phyloP scores from a whole-genome alignment of 2,888 invertebrate genomes.

The Tinea pellionella region DNA sequence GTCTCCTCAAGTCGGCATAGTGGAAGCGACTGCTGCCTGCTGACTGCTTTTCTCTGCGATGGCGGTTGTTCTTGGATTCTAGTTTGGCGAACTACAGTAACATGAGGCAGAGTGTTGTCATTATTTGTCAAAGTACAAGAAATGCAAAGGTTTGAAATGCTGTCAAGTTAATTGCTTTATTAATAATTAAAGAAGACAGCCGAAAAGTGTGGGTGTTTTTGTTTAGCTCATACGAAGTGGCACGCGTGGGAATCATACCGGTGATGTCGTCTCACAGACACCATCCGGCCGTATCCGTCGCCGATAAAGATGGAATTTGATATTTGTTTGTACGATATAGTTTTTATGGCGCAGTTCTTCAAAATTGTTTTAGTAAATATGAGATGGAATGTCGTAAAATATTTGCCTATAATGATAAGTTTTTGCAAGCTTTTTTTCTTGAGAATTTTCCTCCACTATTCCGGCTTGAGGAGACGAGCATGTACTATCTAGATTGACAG shows the following conservation, averaged over 20 bases:
- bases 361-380: background rate
- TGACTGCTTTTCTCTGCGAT: too few relatives aligned
- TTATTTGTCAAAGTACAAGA: too few relatives aligned
- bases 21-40: too few relatives aligned
- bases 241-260: constrained; percentile 52
- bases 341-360: background rate
- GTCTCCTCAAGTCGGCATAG: too few relatives aligned
- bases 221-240: constrained; percentile 28
- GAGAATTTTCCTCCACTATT: too few relatives aligned
- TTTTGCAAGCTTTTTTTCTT: too few relatives aligned
- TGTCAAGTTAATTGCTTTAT: constrained; percentile 31
- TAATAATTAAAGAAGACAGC: constrained; percentile 32
- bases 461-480: too few relatives aligned
- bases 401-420: background rate
- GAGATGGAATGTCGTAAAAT: background rate
- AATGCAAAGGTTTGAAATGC: too few relatives aligned
- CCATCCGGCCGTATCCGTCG: constrained; percentile 1
- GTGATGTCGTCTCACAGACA: constrained; percentile 32
- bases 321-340: constrained; percentile 5
- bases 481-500: too few relatives aligned
- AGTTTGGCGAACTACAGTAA: too few relatives aligned
- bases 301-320: constrained; percentile 5
- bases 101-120: too few relatives aligned
- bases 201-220: constrained; percentile 43
- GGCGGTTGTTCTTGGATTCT: too few relatives aligned